Evolutionary conservation across 1,140 invertebrate genomes (phyloP).

Genomic region (Leptonema lineaticorne): DNA sequence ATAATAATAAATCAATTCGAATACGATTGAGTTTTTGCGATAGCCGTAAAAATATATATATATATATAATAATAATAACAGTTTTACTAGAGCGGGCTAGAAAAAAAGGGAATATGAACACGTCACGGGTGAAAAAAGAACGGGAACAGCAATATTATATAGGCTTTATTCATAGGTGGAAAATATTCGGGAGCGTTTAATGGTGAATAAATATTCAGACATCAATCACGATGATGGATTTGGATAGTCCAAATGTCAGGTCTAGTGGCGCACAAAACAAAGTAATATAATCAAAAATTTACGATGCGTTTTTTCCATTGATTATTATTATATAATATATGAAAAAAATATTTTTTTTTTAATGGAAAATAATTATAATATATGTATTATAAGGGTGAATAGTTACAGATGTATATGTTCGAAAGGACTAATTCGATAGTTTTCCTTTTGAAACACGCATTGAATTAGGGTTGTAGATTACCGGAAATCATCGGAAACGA

Average conservation of each 20-base stretch:
- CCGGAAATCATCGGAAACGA: background rate
- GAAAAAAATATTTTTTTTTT: background rate
- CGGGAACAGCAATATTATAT: too few species aligned
- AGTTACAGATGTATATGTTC: background rate
- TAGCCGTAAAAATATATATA: too few species aligned
- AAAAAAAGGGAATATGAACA: too few species aligned
- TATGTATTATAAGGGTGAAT: background rate
- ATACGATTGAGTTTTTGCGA: too few species aligned
- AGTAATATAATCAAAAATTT: background rate
- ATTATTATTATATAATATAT: background rate
- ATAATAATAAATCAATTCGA: too few species aligned
- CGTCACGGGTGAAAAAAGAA: too few species aligned
- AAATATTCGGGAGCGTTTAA: slow-evolving; percentile 12
- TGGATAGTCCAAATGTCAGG: slow-evolving; percentile 9
- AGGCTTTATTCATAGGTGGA: slow-evolving; percentile 13
- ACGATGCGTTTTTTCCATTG: background rate
- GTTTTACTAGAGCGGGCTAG: too few species aligned
- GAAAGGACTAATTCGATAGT: background rate
- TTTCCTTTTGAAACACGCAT: background rate
- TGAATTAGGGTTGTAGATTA: background rate
- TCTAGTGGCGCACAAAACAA: background rate
- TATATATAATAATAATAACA: too few species aligned
- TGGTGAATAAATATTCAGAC: slow-evolving; percentile 12
- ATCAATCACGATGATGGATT: slow-evolving; percentile 27
- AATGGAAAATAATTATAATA: background rate